These are phyloP conservation scores for Rhopalosiphum maidis DNA, from an alignment of 1,140 invertebrate species.

Conservation along the genomic window DNA sequence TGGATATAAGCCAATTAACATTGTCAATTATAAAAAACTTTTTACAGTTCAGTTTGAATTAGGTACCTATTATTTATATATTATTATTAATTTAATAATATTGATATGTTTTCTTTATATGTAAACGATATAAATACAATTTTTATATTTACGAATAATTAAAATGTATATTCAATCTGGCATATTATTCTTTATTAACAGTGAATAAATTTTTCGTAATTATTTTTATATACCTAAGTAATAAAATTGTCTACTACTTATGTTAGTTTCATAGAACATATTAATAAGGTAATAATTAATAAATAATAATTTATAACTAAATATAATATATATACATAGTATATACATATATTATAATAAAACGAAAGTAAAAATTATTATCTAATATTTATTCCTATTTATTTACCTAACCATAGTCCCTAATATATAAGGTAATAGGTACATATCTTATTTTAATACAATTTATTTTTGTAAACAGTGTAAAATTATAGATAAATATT, in stretches of 20 bases:
- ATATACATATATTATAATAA: neutral
- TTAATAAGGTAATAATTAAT: no score
- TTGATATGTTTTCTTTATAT: no score
- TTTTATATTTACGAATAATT: neutral
- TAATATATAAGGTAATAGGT: neutral
- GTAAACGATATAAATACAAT: neutral
- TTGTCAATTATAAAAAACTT: neutral
- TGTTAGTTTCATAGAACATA: no score
- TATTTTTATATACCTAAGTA: neutral
- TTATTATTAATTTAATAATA: neutral
- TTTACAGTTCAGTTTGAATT: neutral
- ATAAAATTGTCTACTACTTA: no score
- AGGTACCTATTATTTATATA: neutral
- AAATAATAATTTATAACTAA: neutral
- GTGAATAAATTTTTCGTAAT: neutral
- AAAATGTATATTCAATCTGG: neutral
- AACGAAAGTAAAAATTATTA: neutral
- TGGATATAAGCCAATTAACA: neutral
- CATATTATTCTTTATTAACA: neutral
- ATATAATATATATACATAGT: no score
- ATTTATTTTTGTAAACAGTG: neutral
- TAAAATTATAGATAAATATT: neutral
- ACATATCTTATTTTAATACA: neutral
- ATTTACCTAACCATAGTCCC: no score
- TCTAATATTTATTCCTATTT: neutral